phyloP scores from a whole-genome alignment of 2,797 vertebrate genomes.

The Amniataba percoides region DNA sequence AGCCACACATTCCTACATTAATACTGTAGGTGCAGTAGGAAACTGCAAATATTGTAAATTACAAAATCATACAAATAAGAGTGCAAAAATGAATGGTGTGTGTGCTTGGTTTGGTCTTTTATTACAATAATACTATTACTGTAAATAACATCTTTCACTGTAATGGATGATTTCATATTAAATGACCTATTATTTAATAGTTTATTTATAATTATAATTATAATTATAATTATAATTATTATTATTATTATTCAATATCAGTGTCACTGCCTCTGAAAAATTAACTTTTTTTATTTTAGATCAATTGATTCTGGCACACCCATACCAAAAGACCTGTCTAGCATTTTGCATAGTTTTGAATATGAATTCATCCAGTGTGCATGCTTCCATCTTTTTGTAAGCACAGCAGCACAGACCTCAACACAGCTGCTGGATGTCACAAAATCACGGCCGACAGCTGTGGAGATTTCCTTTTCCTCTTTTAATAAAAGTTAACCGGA shows the following conservation, averaged over 20 bases:
- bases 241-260: too few species aligned
- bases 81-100: too few species aligned
- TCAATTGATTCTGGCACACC: background rate
- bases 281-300: background rate
- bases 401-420: background rate
- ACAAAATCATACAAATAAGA: too few species aligned
- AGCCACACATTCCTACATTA: too few species aligned
- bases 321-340: background rate
- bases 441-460: background rate
- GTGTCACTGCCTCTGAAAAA: background rate
- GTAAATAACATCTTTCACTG: too few species aligned
- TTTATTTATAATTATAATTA: too few species aligned
- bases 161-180: background rate
- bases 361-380: background rate
- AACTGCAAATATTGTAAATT: too few species aligned
- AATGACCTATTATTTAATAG: too few species aligned
- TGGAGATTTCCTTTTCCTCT: background rate
- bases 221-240: too few species aligned
- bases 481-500: slow-evolving; percentile 38
- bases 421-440: background rate
- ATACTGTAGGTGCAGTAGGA: too few species aligned
- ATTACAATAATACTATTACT: background rate
- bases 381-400: background rate
- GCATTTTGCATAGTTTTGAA: background rate
- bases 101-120: background rate